Conservation (phyloP, 2,888 invertebrate genomes). For the Hololepta plana region DNA sequence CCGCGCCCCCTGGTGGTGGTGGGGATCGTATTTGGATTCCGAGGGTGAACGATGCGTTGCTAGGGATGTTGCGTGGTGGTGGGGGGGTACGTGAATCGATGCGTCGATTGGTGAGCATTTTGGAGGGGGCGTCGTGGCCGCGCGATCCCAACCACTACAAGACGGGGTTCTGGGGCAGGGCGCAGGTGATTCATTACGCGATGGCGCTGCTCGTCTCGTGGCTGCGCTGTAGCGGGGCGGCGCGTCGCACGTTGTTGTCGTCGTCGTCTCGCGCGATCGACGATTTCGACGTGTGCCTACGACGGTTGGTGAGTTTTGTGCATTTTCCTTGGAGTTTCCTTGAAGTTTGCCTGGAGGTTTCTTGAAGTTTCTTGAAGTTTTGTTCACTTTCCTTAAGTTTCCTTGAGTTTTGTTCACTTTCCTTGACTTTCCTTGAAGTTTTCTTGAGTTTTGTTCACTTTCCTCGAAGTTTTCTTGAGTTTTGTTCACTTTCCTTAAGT, state of each 20-base stretch:
- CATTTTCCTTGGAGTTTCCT: too few relatives aligned
- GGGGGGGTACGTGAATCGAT: too few relatives aligned
- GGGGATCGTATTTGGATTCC: slow-evolving; percentile 49
- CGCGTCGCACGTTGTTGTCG: slow-evolving; percentile 57
- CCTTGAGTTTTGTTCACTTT: too few relatives aligned
- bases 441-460: too few relatives aligned
- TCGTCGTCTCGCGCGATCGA: slow-evolving; percentile 49
- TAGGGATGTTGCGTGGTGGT: slow-evolving; percentile 74
- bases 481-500: too few relatives aligned
- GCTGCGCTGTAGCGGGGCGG: slow-evolving; percentile 73
- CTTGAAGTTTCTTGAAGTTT: too few relatives aligned
- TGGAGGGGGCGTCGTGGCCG: slow-evolving; percentile 70
- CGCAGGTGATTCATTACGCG: slow-evolving; percentile 82
- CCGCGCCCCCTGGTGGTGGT: slow-evolving; percentile 19
- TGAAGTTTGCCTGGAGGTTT: too few relatives aligned
- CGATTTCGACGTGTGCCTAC: too few relatives aligned
- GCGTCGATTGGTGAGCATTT: slow-evolving; percentile 66
- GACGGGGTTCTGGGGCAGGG: slow-evolving; percentile 84
- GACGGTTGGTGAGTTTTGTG: slow-evolving; percentile 57
- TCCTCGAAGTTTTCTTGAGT: too few relatives aligned
- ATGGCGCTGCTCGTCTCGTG: slow-evolving; percentile 86
- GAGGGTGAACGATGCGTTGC: slow-evolving; percentile 51
- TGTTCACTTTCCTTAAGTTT: too few relatives aligned
- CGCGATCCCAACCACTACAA: slow-evolving; percentile 71
- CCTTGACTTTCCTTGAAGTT: too few relatives aligned